Conservation (phyloP, 2,888 invertebrate genomes). For the Caenorhabditis imperialis region DNA sequence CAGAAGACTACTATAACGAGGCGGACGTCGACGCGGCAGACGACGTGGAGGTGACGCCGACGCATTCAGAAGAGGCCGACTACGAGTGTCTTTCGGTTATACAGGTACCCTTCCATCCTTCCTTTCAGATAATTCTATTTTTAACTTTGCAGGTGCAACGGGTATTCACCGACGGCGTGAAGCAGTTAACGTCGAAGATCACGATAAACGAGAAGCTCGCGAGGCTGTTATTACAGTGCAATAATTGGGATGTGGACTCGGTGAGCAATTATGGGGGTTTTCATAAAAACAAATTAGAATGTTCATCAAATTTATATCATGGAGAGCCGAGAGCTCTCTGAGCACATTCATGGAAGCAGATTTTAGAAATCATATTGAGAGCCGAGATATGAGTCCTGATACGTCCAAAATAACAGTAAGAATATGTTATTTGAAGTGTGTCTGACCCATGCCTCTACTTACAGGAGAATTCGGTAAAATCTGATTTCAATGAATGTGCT, state of each 20-base stretch:
- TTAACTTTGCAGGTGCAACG: conserved; percentile 58
- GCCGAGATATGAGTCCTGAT: too few species aligned
- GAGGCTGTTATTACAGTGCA: conserved; percentile 85
- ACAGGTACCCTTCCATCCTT: conserved; percentile 34
- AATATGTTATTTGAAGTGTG: too few species aligned
- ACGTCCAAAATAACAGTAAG: too few species aligned
- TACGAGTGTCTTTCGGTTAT: conserved; percentile 58
- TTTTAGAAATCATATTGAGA: too few species aligned
- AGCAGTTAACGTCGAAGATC: conserved; percentile 35
- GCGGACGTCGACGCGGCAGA: conserved; percentile 56
- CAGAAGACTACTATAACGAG: conserved; percentile 64
- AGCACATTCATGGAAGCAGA: too few species aligned
- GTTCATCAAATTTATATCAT: too few species aligned
- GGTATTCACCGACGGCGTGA: conserved; percentile 58
- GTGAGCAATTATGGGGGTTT: conserved; percentile 84
- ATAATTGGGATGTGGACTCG: conserved; percentile 90
- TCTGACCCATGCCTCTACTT: too few species aligned
- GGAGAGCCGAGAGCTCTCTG: too few species aligned
- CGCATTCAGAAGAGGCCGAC: conserved; percentile 62
- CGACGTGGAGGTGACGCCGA: conserved; percentile 47
- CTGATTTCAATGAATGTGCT: too few species aligned
- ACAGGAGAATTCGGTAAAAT: too few species aligned
- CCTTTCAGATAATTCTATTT: background rate
- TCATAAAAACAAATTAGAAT: conserved; percentile 79
- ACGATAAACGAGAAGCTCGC: conserved; percentile 61